phyloP scores from a whole-genome alignment of 2,113 vertebrate species.

The Poeciliopsis turrubarensis region DNA sequence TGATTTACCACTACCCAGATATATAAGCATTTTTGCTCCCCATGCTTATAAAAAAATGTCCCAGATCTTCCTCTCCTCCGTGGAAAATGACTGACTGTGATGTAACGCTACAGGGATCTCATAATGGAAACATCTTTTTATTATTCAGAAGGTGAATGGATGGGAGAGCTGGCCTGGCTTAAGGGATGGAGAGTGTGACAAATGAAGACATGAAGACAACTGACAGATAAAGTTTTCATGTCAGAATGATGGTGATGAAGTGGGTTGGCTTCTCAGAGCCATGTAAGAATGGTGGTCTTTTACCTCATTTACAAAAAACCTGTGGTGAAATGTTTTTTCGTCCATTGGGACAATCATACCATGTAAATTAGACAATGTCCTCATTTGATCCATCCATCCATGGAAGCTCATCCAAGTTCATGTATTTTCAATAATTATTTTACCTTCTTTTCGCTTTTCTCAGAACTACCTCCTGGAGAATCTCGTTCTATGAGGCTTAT shows the following conservation, averaged over 20 bases:
- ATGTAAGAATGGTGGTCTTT: neutral
- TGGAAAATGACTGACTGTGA: slow-evolving; percentile 56
- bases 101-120: slow-evolving; percentile 70
- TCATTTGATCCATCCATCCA: too few relatives aligned
- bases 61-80: slow-evolving; percentile 4
- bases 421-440: neutral
- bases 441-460: neutral
- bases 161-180: slow-evolving; percentile 44
- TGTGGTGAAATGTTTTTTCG: neutral
- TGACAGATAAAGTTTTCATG: neutral
- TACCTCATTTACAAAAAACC: neutral
- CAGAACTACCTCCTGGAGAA: neutral
- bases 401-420: too few relatives aligned
- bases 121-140: slow-evolving; percentile 84
- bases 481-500: neutral
- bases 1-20: neutral
- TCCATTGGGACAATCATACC: too few relatives aligned
- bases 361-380: too few relatives aligned
- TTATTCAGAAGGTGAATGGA: slow-evolving; percentile 82
- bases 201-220: slow-evolving; percentile 2
- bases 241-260: neutral
- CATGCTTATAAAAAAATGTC: slow-evolving; percentile 1
- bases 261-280: neutral
- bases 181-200: slow-evolving; percentile 26
- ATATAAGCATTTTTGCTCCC: neutral